Evolutionary conservation across 2,113 vertebrate species (phyloP), one percentile per base, ranked within the genome.

Genomic region (Aplodontia rufa): DNA sequence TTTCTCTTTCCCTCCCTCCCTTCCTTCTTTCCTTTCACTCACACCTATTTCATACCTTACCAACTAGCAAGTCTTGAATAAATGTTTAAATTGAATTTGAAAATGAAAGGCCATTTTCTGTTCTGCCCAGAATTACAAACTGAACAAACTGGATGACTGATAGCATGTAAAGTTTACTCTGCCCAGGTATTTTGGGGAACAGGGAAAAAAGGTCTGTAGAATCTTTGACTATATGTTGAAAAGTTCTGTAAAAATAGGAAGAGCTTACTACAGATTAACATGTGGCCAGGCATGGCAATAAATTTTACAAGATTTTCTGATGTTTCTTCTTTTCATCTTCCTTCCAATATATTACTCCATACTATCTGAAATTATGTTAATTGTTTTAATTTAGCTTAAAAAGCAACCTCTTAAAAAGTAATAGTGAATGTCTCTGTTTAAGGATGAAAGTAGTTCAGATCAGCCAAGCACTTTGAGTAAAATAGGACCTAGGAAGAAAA

Each of bases 301-400:
- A 60, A 28, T 60, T 60, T 26, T 60, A 9, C 28, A 60, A 60
- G 51, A 66, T 42, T 82, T 72, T 69, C 4, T 92, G 24, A 32
- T 60, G 3, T 9, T 49, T 28, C 17, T 88, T 35, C 53, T 74
- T 32, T 26, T 72, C 30, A 60, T 24, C 37, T 24, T 89, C 49
- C 53, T 87, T 64, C 37, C 68, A 64, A 19, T 55, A 22, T 30
- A 17, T 40, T 53, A 69, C 28, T 6, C 32, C 1, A 6, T 69
- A 40, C 28, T 93, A 6, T 47, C 42, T 55, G 71, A 92, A 87
- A 19, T 58, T n/a, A 17, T 9, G 24, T 82, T 58, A 78, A 3
- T 78, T 90, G 35, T 71, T 72, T 85, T 69, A 87, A 5, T n/a
- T 83, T 78, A 74, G 26, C 32, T 51, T 87, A 83, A 92, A 91